These are phyloP conservation scores for Patella ulyssiponensis DNA, from an alignment of 2,888 invertebrate genomes.

Conservation along the genomic window DNA sequence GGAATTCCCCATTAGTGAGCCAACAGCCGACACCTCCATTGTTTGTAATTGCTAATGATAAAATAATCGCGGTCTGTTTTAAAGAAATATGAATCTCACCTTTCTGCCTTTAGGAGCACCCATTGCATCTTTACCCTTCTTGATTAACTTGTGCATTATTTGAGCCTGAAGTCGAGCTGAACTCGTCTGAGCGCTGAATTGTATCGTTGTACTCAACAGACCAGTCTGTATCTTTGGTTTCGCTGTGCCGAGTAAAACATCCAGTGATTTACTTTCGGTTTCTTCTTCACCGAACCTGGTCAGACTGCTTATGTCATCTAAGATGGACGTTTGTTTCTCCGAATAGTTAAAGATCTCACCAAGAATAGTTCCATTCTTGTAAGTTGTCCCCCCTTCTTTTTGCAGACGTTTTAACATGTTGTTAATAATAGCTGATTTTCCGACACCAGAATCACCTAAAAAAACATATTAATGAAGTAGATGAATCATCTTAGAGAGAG, in stretches of 20 bases:
- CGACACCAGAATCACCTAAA: conserved; percentile 71
- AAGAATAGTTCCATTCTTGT: conserved; percentile 63
- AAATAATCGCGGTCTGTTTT: too few relatives aligned
- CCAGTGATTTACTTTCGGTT: conserved; percentile 47
- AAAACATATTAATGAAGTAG: not conserved
- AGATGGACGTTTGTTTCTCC: conserved; percentile 64
- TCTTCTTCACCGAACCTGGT: conserved; percentile 61
- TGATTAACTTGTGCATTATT: conserved; percentile 68
- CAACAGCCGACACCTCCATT: too few relatives aligned
- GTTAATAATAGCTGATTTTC: conserved; percentile 70
- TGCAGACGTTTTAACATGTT: conserved; percentile 64
- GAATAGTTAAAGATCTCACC: conserved; percentile 69
- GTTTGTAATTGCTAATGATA: too few relatives aligned
- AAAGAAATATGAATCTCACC: conserved; percentile 39
- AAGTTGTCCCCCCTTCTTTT: conserved; percentile 65
- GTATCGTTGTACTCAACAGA: conserved; percentile 64
- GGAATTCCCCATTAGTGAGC: too few relatives aligned
- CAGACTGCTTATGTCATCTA: conserved; percentile 67
- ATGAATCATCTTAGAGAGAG: too few relatives aligned
- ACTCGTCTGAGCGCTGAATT: conserved; percentile 71
- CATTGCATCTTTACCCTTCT: conserved; percentile 68
- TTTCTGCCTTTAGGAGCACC: conserved; percentile 70
- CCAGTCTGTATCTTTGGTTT: conserved; percentile 47
- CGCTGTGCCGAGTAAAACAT: conserved; percentile 54
- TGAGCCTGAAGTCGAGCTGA: conserved; percentile 66